Base-by-base conservation (phyloP, 1,140 invertebrate species). In the Procambarus virginalis region DNA sequence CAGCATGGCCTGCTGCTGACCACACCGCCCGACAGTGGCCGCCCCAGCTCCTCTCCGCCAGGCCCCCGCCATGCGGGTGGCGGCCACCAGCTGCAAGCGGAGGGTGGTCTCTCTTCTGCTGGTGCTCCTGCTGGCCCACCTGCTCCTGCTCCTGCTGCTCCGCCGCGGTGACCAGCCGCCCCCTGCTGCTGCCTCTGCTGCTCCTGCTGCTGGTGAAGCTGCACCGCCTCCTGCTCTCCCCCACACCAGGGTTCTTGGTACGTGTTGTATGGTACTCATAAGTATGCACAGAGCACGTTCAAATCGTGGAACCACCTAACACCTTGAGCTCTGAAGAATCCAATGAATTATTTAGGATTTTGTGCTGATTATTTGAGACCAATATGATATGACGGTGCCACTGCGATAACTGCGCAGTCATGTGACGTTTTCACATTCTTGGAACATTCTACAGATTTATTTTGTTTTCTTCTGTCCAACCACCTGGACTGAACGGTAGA, bases 71-170 rank as follows among this genome's bases (percentile, higher is more conserved):
- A 89, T 89, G 86, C 79, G 86, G 86, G 86, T 82, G 86, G 86
- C 49, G 49, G 73, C 80, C 79, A 80, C 22, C 68, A 89, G 86
- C 80, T 70, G 86, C 79, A 89, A 77, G 80, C 76, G 86, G 86
- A 89, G 86, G 86, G 86, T 77, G 79, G 79, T 82, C 58, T 89
- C 86, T 89, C 86, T 89, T 80, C 64, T 89, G 79, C 80, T 89
- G 86, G 80, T 89, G 86, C 86, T 89, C 86, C 86, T 89, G 68
- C 86, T 89, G 68, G 86, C 86, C 80, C 86, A 89, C 51, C 80
- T 89, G 86, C 51, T 89, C 4, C 80, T 89, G 51, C 86, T 89
- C 22, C 73, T 89, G 51, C 86, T 89, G 51, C 80, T 89, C 4
- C 86, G 80, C n/a, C 79, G 64, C 5, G 86, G 82, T 68, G 46